Evolutionary conservation across 2,113 vertebrate species (phyloP).

Genomic region (Leuciscus idus): DNA sequence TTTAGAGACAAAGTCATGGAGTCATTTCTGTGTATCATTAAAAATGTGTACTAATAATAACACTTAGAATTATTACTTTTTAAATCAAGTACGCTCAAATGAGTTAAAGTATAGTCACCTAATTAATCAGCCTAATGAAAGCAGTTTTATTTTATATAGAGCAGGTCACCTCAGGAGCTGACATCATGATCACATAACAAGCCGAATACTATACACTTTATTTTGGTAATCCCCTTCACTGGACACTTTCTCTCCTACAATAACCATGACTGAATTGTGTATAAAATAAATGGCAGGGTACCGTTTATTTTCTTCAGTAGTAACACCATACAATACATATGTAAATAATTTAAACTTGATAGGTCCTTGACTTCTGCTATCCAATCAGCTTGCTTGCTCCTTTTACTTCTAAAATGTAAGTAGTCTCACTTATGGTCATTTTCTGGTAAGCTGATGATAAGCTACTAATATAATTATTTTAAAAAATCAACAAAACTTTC

Average conservation of each 20-base stretch:
- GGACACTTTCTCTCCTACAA: not conserved
- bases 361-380: not conserved
- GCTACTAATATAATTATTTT: not conserved
- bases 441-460: not conserved
- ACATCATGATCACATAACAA: not conserved
- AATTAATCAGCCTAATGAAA: not conserved
- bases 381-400: not conserved
- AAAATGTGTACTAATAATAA: not conserved
- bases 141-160: not conserved
- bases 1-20: too few species aligned
- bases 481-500: too few species aligned
- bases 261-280: not conserved
- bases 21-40: not conserved
- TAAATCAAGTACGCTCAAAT: not conserved
- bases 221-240: not conserved
- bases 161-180: not conserved
- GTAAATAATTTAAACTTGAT: too few species aligned
- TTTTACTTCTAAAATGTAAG: not conserved
- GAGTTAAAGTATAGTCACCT: not conserved
- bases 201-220: not conserved
- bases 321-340: not conserved
- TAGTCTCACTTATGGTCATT: not conserved
- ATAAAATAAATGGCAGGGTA: not conserved
- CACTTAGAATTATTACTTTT: not conserved
- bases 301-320: not conserved